These are phyloP conservation scores for Apogon talboti DNA, from an alignment of 2,797 vertebrate species.

Conservation along the genomic window DNA sequence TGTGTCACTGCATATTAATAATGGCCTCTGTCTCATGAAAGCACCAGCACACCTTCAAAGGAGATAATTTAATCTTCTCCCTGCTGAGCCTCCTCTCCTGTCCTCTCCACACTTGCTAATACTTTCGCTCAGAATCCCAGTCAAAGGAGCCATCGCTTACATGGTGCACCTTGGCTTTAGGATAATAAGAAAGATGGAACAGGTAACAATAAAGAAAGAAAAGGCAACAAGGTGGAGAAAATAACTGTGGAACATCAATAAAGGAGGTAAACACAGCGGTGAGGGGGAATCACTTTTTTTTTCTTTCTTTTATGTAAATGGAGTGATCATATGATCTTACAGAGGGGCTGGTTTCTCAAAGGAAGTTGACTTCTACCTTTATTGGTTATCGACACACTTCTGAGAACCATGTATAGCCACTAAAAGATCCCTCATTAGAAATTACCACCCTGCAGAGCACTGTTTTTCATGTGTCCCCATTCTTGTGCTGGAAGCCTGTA, in stretches of 20 bases:
- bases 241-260: constrained; percentile 55
- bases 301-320: constrained; percentile 54
- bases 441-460: constrained; percentile 39
- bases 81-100: constrained; percentile 64
- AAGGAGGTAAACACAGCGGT: constrained; percentile 63
- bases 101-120: constrained; percentile 61
- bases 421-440: constrained; percentile 53
- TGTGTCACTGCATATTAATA: constrained; percentile 85
- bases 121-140: constrained; percentile 63
- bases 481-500: constrained; percentile 39
- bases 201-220: constrained; percentile 64
- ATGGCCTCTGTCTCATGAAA: constrained; percentile 79
- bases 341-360: constrained; percentile 21
- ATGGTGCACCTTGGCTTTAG: constrained; percentile 61
- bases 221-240: constrained; percentile 49
- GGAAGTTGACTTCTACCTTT: constrained; percentile 50
- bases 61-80: constrained; percentile 82
- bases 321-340: constrained; percentile 36
- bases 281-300: constrained; percentile 47
- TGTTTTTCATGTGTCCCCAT: constrained; percentile 34
- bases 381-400: constrained; percentile 32
- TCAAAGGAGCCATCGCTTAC: constrained; percentile 66
- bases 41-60: constrained; percentile 74
- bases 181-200: constrained; percentile 60
- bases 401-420: constrained; percentile 26